Evolutionary conservation across 2,888 invertebrate genomes (phyloP).

Genomic region (Magallana nippona): DNA sequence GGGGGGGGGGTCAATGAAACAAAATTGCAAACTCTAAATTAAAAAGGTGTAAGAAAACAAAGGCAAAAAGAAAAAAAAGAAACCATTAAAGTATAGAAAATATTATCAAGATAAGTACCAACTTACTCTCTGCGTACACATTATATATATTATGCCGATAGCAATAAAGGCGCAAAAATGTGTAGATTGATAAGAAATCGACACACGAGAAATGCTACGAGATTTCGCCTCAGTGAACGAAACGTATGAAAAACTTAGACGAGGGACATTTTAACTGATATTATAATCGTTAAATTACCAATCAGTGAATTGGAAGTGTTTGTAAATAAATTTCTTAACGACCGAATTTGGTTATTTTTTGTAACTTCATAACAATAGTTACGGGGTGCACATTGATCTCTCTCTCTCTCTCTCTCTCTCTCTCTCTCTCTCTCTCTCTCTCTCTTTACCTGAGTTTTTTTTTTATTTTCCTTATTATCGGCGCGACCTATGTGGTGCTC

Average conservation of each 20-base stretch:
- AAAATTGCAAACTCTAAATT: too few species aligned
- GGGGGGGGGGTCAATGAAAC: too few species aligned
- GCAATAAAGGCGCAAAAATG: constrained; percentile 1
- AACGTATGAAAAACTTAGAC: neutral
- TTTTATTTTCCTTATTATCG: constrained; percentile 5
- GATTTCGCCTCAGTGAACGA: constrained; percentile 27
- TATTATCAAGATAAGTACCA: constrained; percentile 29
- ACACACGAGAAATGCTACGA: neutral
- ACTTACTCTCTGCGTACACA: neutral
- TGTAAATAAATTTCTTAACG: neutral
- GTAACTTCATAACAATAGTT: neutral
- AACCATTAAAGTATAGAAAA: neutral
- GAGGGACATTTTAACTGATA: neutral
- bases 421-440: constrained; percentile 45
- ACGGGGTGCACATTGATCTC: neutral
- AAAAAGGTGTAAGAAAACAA: neutral
- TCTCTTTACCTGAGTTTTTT: constrained; percentile 28
- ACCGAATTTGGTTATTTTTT: neutral
- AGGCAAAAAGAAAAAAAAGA: neutral
- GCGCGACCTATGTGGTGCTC: constrained; percentile 29
- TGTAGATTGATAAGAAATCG: neutral
- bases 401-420: constrained; percentile 46
- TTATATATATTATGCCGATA: neutral
- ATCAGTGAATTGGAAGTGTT: neutral
- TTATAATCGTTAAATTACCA: neutral